Evolutionary conservation across 2,113 vertebrate species (phyloP).

Genomic region (Aegithalos caudatus): DNA sequence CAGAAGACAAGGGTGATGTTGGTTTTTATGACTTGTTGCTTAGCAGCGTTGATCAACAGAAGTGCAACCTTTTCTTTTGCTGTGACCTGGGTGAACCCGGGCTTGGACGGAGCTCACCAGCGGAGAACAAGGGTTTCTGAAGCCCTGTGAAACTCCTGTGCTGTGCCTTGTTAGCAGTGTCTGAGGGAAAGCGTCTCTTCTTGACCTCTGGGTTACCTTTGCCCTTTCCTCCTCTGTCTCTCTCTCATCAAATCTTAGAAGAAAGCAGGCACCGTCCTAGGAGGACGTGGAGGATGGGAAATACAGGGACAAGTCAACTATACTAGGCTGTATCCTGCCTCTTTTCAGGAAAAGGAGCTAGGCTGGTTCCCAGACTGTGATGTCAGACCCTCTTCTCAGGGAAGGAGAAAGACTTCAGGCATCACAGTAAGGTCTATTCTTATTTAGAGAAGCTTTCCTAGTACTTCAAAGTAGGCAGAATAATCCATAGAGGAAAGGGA

Average conservation of each 20-base stretch:
- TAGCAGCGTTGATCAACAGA: slow-evolving; percentile 65
- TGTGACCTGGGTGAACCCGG: slow-evolving; percentile 9
- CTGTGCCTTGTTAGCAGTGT: neutral
- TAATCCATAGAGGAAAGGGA: neutral
- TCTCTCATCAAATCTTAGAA: slow-evolving; percentile 42
- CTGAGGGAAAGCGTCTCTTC: slow-evolving; percentile 33
- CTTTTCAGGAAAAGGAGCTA: slow-evolving; percentile 32
- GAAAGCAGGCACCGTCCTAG: slow-evolving; percentile 31
- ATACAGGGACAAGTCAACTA: neutral
- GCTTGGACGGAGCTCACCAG: neutral
- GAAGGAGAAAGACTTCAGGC: slow-evolving; percentile 10
- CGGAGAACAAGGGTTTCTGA: neutral
- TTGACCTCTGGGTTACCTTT: slow-evolving; percentile 48
- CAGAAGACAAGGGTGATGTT: neutral
- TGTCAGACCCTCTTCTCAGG: neutral
- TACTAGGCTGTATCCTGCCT: slow-evolving; percentile 6
- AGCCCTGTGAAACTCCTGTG: neutral
- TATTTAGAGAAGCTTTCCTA: neutral
- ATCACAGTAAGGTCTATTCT: slow-evolving; percentile 36
- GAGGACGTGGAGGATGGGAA: slow-evolving; percentile 37
- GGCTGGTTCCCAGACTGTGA: neutral
- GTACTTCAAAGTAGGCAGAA: neutral
- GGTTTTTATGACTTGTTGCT: slow-evolving; percentile 65
- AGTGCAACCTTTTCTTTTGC: slow-evolving; percentile 13
- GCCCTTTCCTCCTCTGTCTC: slow-evolving; percentile 43